Conservation (phyloP, 2,888 invertebrate genomes). For the Acronicta leporina region DNA sequence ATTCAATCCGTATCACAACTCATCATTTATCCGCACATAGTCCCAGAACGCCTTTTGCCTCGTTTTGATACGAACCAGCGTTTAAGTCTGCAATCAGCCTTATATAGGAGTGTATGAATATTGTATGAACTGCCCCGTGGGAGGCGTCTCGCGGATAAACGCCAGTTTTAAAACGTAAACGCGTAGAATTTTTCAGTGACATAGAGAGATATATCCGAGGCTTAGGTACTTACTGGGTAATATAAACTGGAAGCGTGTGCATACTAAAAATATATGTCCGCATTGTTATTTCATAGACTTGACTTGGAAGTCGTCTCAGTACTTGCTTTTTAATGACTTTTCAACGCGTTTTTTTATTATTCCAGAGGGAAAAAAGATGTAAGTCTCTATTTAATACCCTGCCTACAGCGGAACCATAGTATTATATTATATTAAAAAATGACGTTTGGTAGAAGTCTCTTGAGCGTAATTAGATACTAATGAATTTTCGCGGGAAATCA, state of each 20-base stretch:
- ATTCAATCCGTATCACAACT: slow-evolving; percentile 31
- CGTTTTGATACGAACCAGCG: slow-evolving; percentile 49
- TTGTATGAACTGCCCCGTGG: slow-evolving; percentile 80
- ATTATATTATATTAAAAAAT: too few relatives aligned
- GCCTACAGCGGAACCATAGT: too few relatives aligned
- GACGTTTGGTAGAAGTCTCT: too few relatives aligned
- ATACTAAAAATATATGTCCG: slow-evolving; percentile 52
- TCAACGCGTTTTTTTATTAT: slow-evolving; percentile 10
- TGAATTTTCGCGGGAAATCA: too few relatives aligned
- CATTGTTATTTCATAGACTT: slow-evolving; percentile 45
- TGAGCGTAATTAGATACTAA: too few relatives aligned
- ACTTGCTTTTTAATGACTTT: slow-evolving; percentile 33
- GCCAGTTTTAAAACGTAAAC: slow-evolving; percentile 78
- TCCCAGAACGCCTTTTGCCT: slow-evolving; percentile 39
- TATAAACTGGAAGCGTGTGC: slow-evolving; percentile 42
- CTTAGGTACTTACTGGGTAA: slow-evolving; percentile 33
- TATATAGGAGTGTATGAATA: slow-evolving; percentile 76
- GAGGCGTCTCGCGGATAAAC: slow-evolving; percentile 76
- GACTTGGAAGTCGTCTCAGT: slow-evolving; percentile 33
- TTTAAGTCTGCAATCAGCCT: slow-evolving; percentile 67
- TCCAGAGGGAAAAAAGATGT: background rate
- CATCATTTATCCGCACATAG: slow-evolving; percentile 25
- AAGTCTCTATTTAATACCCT: slow-evolving; percentile 7
- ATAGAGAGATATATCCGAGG: slow-evolving; percentile 55
- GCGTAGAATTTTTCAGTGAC: slow-evolving; percentile 72